A percentile compares a stretch with the other conserved stretches of the same genome.
Conservation (phyloP, 2,113 vertebrate genomes). For the Cyphomyrus discorhynchus region DNA sequence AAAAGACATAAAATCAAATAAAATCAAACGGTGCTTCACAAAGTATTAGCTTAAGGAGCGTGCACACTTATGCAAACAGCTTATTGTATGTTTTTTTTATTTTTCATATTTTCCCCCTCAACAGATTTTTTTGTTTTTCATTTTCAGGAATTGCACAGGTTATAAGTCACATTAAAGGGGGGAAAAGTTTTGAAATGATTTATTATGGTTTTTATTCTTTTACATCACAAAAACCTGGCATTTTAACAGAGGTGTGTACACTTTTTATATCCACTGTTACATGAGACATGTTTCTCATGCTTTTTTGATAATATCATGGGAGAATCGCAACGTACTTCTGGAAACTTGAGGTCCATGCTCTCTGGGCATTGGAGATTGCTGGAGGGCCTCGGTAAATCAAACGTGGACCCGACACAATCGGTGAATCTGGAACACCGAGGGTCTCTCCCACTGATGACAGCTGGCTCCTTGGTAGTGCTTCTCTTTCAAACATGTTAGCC, state of each 20-base stretch:
- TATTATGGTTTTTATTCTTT: too few species aligned
- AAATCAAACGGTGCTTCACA: too few species aligned
- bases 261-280: neutral
- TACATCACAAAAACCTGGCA: too few species aligned
- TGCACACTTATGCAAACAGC: too few species aligned
- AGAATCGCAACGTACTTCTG: neutral
- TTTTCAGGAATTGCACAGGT: too few species aligned
- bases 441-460: neutral
- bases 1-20: too few species aligned
- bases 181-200: too few species aligned
- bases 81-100: too few species aligned
- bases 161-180: too few species aligned
- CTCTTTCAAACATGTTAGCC: neutral
- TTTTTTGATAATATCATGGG: neutral
- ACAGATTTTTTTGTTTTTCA: neutral
- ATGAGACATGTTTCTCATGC: neutral
- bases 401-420: neutral
- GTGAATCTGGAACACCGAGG: neutral
- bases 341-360: neutral
- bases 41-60: too few species aligned
- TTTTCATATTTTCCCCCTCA: too few species aligned
- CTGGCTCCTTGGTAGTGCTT: neutral
- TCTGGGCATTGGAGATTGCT: neutral
- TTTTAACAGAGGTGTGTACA: too few species aligned
- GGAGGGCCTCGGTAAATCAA: neutral